Percentiles rank a stretch among this genome's conserved stretches.
Evolutionary conservation across 2,797 vertebrate species (phyloP).

Genomic region (Alosa sapidissima): DNA sequence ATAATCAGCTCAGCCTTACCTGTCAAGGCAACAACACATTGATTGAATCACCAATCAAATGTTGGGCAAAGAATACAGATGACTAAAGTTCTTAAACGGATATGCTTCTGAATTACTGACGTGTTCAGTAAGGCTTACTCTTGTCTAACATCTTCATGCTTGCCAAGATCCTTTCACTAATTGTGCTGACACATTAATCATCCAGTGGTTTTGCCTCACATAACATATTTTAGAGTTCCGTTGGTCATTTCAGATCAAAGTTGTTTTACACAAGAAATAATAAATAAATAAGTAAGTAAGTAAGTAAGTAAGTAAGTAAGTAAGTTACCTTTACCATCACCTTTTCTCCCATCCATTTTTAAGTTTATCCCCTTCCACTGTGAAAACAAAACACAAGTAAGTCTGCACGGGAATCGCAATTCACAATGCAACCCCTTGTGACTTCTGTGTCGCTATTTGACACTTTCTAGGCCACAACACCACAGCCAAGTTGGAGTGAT

Average conservation of each 20-base stretch:
- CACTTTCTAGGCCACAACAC: neutral
- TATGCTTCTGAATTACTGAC: neutral
- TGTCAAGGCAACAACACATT: slow-evolving; percentile 12
- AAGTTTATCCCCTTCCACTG: neutral
- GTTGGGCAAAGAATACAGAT: neutral
- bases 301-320: neutral
- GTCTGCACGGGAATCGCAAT: neutral
- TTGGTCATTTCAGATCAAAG: neutral
- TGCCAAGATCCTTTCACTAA: neutral
- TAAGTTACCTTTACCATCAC: slow-evolving; percentile 4
- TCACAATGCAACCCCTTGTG: neutral
- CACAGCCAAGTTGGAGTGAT: neutral
- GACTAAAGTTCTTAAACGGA: neutral
- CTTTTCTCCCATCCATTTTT: neutral
- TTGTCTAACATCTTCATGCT: neutral
- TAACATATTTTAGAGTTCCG: neutral
- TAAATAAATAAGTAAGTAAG: no score
- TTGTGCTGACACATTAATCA: neutral
- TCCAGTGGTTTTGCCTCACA: neutral
- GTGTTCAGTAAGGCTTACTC: neutral
- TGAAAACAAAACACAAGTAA: neutral
- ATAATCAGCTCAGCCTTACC: slow-evolving; percentile 45
- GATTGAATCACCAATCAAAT: neutral
- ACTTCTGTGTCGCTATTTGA: neutral
- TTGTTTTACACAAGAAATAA: neutral